A percentile compares a stretch with the other conserved stretches of the same genome.
Conservation (phyloP, 2,888 invertebrate genomes). For the Chrysolina americana region DNA sequence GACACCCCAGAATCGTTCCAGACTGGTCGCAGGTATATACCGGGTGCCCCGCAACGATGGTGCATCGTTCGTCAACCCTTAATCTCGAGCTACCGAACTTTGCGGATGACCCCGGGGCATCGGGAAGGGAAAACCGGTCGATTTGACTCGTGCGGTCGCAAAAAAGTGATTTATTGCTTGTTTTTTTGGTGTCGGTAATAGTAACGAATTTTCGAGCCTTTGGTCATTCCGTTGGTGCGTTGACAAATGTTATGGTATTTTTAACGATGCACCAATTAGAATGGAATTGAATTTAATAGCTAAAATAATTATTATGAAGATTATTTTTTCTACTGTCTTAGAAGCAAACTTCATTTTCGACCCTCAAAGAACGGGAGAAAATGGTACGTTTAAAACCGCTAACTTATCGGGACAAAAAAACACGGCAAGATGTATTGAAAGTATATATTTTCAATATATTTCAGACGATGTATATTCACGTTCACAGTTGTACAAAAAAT, state of each 20-base stretch:
- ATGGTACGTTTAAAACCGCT: too few species aligned
- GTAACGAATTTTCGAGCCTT: conserved; percentile 29
- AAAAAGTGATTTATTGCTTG: conserved; percentile 26
- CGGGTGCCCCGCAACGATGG: conserved; percentile 8
- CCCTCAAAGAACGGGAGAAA: too few species aligned
- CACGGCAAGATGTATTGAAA: too few species aligned
- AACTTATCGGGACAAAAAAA: too few species aligned
- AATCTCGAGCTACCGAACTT: conserved; percentile 41
- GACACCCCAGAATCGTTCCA: conserved; percentile 45
- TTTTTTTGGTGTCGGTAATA: conserved; percentile 6
- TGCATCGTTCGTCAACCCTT: conserved; percentile 34
- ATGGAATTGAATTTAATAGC: too few species aligned
- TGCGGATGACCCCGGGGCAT: conserved; percentile 47
- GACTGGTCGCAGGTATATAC: conserved; percentile 24
- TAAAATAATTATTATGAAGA: too few species aligned
- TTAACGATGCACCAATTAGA: not conserved
- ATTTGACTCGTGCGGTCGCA: conserved; percentile 45
- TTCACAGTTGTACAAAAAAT: too few species aligned
- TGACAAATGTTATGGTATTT: not conserved
- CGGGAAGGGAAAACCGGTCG: conserved; percentile 37
- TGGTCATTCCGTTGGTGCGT: conserved; percentile 18
- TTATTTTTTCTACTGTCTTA: too few species aligned
- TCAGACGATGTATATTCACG: too few species aligned
- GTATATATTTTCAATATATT: too few species aligned
- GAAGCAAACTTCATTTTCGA: too few species aligned